Evolutionary conservation across 2,888 invertebrate genomes (phyloP), one percentile per base, ranked within the genome.

Genomic region (Eucera pruinosa): DNA sequence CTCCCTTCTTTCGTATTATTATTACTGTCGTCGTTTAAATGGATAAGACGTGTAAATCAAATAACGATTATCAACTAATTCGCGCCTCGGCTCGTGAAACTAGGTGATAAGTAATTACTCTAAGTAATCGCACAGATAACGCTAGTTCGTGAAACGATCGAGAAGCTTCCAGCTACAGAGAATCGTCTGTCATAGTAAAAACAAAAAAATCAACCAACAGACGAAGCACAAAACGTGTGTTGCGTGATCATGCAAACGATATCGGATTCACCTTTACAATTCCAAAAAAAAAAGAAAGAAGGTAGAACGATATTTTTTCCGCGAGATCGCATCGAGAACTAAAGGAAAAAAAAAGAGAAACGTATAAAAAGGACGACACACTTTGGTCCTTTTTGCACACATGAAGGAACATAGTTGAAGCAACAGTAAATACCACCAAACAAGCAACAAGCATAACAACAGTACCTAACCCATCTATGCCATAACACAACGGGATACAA

Each of bases 41-140:
- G 20, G 48, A 6, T 5, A 2, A 23, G n/a, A 48, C 18, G 20
- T 39, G 39, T 41, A 54, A 43, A 72, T 67, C 65, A 61, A 52
- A 57, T 50, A 27, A 47, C 18, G 62, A 66, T 76, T 57, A 52
- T 30, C 50, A 57, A n/a, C 20, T n/a, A n/a, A n/a, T n/a, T 45
- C 52, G 25, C 61, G 64, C 18, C 39, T 66, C 77, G 77, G 52
- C 71, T 71, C 78, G 70, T 27, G 43, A 58, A 62, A 47, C 15
- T 55, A 62, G 62, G 54, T n/a, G n/a, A 25, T 61, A 60, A 39
- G 36, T 50, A 65, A 54, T 66, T 78, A 66, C 76, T 57, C 66
- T 39, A 71, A 76, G 60, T 68, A 77, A 77, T 61, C 78, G 79
- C 80, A 71, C 83, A 69, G 78, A 78, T 78, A 74, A 83, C 68